Percentiles rank a stretch among this genome's conserved stretches.
These are phyloP conservation scores for Pseudomyrmex concolor DNA, from an alignment of 1,140 invertebrate species.

Conservation along the genomic window DNA sequence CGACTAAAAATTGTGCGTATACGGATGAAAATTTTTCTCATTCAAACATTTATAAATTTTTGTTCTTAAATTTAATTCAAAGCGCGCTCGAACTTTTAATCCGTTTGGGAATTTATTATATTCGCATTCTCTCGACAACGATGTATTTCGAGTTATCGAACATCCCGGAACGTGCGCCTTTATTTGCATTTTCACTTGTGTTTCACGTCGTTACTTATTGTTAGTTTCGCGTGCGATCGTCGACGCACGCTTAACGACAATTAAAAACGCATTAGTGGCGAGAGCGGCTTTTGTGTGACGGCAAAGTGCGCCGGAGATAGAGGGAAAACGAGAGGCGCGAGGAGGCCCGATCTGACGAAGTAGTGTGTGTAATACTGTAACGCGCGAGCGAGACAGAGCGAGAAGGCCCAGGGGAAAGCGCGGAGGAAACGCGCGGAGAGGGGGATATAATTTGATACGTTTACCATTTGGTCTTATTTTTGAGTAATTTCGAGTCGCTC, in stretches of 20 bases:
- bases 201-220: slow-evolving; percentile 16
- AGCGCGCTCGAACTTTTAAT: background rate
- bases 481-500: slow-evolving; percentile 83
- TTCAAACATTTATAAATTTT: too few species aligned
- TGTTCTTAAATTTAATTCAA: background rate
- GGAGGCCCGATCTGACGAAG: too few species aligned
- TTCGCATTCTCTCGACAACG: background rate
- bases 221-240: slow-evolving; percentile 37
- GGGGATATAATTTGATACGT: slow-evolving; percentile 82
- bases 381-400: background rate
- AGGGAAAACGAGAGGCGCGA: background rate
- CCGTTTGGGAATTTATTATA: too few species aligned
- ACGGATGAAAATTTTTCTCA: too few species aligned
- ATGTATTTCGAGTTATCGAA: slow-evolving; percentile 23
- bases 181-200: slow-evolving; percentile 51
- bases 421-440: background rate
- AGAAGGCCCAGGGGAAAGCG: background rate
- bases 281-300: slow-evolving; percentile 11
- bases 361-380: too few species aligned
- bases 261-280: slow-evolving; percentile 81
- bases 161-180: background rate
- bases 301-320: background rate
- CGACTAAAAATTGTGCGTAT: background rate
- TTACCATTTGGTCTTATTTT: slow-evolving; percentile 83
- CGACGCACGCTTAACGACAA: slow-evolving; percentile 74